Conservation (phyloP, 2,888 invertebrate genomes). For the Muschampia plurimacula region DNA sequence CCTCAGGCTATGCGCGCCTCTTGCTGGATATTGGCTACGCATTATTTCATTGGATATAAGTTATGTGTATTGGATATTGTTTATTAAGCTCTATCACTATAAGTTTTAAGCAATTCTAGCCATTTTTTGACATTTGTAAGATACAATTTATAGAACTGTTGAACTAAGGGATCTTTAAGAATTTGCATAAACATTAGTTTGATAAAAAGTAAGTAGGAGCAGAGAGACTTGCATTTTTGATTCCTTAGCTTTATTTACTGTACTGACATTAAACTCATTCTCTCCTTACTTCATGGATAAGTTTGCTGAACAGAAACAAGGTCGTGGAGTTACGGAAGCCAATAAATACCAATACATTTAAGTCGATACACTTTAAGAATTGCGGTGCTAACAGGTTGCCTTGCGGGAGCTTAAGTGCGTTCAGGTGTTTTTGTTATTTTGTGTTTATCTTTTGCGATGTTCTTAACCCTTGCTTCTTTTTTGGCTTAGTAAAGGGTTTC, state of each 20-base stretch:
- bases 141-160: not conserved
- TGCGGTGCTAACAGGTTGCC: constrained; percentile 36
- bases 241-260: not conserved
- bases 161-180: not conserved
- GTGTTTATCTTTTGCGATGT: constrained; percentile 15
- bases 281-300: not conserved
- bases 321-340: constrained; percentile 22
- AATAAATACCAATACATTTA: constrained; percentile 31
- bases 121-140: not conserved
- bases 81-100: constrained; percentile 13
- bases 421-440: constrained; percentile 33
- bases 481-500: not conserved
- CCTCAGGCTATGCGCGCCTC: constrained; percentile 49
- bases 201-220: too few species aligned
- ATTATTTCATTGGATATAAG: constrained; percentile 23
- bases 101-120: not conserved
- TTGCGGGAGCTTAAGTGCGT: constrained; percentile 39
- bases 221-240: not conserved
- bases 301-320: constrained; percentile 7
- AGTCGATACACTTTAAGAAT: constrained; percentile 29
- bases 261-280: not conserved
- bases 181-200: too few species aligned
- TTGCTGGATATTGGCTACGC: constrained; percentile 32
- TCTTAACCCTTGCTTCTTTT: not conserved
- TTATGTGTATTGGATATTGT: constrained; percentile 29